Evolutionary conservation across 2,888 invertebrate species (phyloP).

Genomic region (Cheilosia grossa): DNA sequence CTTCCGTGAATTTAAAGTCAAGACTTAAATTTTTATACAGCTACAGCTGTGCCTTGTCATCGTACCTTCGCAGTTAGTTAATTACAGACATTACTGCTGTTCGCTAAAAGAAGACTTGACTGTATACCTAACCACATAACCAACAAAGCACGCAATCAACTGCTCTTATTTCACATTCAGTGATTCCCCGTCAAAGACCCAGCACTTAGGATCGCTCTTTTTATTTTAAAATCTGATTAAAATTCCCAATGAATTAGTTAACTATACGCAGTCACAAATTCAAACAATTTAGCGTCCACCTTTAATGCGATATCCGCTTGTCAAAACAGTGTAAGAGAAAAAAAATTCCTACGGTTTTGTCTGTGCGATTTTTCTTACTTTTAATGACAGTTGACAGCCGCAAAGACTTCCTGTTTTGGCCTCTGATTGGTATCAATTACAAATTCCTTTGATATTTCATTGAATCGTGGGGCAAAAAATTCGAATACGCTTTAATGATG

Average conservation of each 20-base stretch:
- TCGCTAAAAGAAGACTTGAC: too few species aligned
- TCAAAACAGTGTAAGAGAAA: not conserved
- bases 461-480: too few species aligned
- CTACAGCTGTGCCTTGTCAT: too few species aligned
- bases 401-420: constrained; percentile 15
- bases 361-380: not conserved
- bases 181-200: not conserved
- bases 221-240: not conserved
- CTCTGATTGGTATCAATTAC: constrained; percentile 35
- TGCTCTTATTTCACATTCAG: too few species aligned
- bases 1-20: too few species aligned
- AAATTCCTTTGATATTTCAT: too few species aligned
- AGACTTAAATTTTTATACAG: too few species aligned
- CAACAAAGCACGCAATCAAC: too few species aligned
- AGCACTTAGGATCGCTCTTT: not conserved
- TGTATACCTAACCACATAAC: too few species aligned
- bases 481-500: not conserved
- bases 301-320: constrained; percentile 13
- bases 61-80: too few species aligned
- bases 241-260: constrained; percentile 1
- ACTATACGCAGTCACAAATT: not conserved
- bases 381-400: constrained; percentile 9
- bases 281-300: not conserved
- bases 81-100: too few species aligned
- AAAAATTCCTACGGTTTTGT: constrained; percentile 2